phyloP scores from a whole-genome alignment of 2,888 invertebrate genomes.

The Oscheius myriophilus region DNA sequence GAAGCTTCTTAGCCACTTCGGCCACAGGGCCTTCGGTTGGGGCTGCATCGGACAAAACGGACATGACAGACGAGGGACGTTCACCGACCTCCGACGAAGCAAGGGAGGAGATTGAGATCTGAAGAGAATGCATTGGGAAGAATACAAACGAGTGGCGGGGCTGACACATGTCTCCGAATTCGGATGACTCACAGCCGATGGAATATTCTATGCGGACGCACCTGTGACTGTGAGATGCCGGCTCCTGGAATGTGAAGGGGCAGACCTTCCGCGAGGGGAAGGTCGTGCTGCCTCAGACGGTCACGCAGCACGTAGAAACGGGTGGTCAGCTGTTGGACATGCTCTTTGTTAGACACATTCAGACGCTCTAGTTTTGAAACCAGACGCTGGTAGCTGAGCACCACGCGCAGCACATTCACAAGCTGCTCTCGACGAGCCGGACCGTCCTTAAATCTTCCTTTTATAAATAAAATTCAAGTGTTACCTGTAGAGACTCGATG shows the following conservation, averaged over 20 bases:
- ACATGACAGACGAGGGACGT: conserved; percentile 54
- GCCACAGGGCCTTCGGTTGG: conserved; percentile 39
- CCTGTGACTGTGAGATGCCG: conserved; percentile 52
- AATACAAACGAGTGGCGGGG: not conserved
- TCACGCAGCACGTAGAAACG: conserved; percentile 49
- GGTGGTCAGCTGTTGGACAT: conserved; percentile 47
- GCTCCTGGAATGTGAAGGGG: conserved; percentile 50
- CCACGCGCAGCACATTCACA: conserved; percentile 19
- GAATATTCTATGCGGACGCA: conserved; percentile 5
- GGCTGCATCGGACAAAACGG: conserved; percentile 42
- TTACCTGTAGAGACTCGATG: conserved; percentile 18
- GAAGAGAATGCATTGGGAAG: conserved; percentile 15
- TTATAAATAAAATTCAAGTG: not conserved
- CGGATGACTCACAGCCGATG: no score
- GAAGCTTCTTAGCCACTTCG: conserved; percentile 37
- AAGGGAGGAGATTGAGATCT: conserved; percentile 56
- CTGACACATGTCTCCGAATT: no score
- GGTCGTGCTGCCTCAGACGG: conserved; percentile 43
- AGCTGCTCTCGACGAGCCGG: conserved; percentile 15
- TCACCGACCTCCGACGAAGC: conserved; percentile 54
- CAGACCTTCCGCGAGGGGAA: conserved; percentile 28
- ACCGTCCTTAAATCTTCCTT: not conserved
- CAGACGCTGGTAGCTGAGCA: conserved; percentile 44
- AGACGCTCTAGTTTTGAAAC: conserved; percentile 54
- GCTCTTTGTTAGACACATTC: conserved; percentile 50